Evolutionary conservation across 2,888 invertebrate species (phyloP), one percentile per base, ranked within the genome.

Genomic region (Nowickia ferox): DNA sequence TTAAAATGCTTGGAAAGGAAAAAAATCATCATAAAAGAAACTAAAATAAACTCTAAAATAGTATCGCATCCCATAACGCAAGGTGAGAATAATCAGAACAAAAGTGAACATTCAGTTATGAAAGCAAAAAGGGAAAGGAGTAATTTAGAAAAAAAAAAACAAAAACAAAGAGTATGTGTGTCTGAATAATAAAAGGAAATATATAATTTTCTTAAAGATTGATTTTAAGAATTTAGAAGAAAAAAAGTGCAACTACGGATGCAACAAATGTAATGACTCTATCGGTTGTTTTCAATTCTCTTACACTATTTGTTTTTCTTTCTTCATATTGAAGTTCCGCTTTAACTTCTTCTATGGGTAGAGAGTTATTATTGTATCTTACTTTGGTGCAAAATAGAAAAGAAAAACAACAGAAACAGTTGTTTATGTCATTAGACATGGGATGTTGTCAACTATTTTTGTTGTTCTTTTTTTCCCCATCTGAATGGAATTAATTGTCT

Each of bases 251-350:
- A 46, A n/a, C 61, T 57, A 53, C 80, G 77, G 84, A 77, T 81
- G 77, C 77, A 80, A 51, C 80, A 74, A 71, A 72, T 68, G 77
- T 74, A 84, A 84, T 84, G 72, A 81, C 51, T 77, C 72, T 72
- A 81, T 81, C 66, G 63, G 80, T 77, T 81, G 15, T 63, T 69
- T 40, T 30, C 66, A 17, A 42, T 59, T 11, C 19, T n/a, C n/a
- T 74, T 44, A 9, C n/a, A 30, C 6, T 30, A 1, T 63, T 65
- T 42, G 46, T 17, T 44, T 19, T 63, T 66, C 48, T 17, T 40
- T 9, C 19, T 42, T 30, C 13, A n/a, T 63, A 15, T 44, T 48
- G n/a, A 15, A 57, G 30, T 66, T 71, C 66, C 71, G 57, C 42
- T 53, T 57, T 15, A 1, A 57, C 42, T 61, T 11, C 19, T 69